Base-by-base conservation (phyloP, 2,113 vertebrate genomes). In the Perca schrenkii region DNA sequence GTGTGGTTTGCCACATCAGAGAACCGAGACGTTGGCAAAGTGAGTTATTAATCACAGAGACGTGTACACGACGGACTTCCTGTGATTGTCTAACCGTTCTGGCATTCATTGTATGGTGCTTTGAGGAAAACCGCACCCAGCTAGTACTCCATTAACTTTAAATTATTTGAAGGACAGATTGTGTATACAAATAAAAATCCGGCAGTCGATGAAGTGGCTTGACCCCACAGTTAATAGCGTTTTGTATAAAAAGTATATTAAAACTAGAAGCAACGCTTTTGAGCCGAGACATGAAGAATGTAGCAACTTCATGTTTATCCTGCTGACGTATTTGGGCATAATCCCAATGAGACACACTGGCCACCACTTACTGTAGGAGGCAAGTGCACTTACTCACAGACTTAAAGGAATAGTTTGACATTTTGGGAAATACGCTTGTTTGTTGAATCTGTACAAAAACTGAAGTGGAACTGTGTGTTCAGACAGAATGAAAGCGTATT, bases 31-130 rank as follows among this genome's bases (percentile, higher is more conserved):
- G 13, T 69, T 58, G 68, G 7, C 62, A 49, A 52, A 84, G 60
- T 58, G 60, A 63, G 82, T 76, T 80, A 88, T 87, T 88, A 86
- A 87, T 90, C 79, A 43, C 58, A 31, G n/a, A 79, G 77, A 77
- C 68, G 25, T 66, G 72, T 14, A 49, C 64, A 43, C 56, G 70
- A 40, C 50, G 0, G 61, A 50, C 65, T 78, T 92, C 92, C 91
- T 89, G 89, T 67, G n/a, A 93, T 93, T 93, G 92, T 93, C 66
- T 77, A 6, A 61, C 22, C 1, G 1, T 40, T 81, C 53, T 80
- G 66, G 56, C 15, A 11, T 62, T 84, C 79, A 87, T 72, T 88
- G 75, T 87, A 8, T 46, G 11, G 21, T 17, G 64, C 53, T 54
- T 14, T 66, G 61, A 3, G 77, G 67, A 79, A 74, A 82, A 58